Base-by-base conservation (phyloP, 64 coral and sea anemone species). In the Platygyra sinensis region DNA sequence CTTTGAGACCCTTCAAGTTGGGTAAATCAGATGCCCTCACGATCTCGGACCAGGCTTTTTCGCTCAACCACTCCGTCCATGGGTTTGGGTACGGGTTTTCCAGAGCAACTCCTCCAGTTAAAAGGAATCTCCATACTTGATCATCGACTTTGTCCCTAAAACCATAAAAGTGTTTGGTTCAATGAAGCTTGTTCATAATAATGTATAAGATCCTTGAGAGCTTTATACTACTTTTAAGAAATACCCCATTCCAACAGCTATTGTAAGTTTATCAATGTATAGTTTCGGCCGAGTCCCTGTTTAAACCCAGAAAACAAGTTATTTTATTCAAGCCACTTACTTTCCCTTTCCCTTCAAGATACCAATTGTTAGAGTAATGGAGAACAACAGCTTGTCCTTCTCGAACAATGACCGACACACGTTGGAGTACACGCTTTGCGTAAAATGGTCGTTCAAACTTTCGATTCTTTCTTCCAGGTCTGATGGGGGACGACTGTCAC, bases 51-150 rank as follows among this genome's bases (percentile, higher is more conserved):
- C 96, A 98, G 77, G 87, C 78, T 91, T 95, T 98, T 18, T 98
- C 96, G n/a, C 77, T 86, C 36, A 98, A 42, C 96, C 96, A 98
- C 19, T 98, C 96, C 60, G 96, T 91, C 62, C 93, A 91, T 62
- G 96, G 96, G 62, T 98, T 98, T 54, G 96, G 96, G 72, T 84
- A 98, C 52, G 96, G 96, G 88, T 98, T 98, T 33, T 98, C 96
- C 32, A 98, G 88, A 79, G 96, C 96, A n/a, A 98, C 91, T 54
- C 96, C 96, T 62, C 96, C 97, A 32, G 97, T 99, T 24, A 99
- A 75, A 36, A 99, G 90, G 33, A 99, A 99, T 5, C 97, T 91
- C 97, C 97, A 99, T 38, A 99, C 97, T 63, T 80, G 93, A 72
- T 99, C 94, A 80, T 99, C 97, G 2, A 99, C 87, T 88, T 95